These are phyloP conservation scores for Platyrinchus mystaceus DNA, from an alignment of 2,797 vertebrate genomes.

Conservation along the genomic window DNA sequence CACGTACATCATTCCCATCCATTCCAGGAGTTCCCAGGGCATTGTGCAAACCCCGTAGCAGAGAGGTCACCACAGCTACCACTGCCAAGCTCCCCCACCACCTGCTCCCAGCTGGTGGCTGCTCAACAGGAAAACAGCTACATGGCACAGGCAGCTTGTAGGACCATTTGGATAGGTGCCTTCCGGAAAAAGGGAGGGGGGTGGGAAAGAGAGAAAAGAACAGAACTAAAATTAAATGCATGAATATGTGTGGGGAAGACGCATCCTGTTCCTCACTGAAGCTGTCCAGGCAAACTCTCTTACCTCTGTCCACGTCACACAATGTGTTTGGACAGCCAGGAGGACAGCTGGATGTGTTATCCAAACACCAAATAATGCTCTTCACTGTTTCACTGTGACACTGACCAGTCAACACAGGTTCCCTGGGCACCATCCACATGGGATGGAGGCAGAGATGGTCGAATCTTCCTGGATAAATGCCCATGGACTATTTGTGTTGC, in stretches of 20 bases:
- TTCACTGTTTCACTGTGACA: neutral
- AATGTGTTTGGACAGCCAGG: neutral
- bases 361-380: neutral
- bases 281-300: neutral
- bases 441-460: neutral
- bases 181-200: neutral
- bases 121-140: neutral
- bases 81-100: neutral
- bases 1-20: neutral
- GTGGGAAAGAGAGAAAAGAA: neutral
- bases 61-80: neutral
- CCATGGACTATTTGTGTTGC: neutral
- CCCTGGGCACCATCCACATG: neutral
- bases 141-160: accelerated
- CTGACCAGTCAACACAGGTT: neutral
- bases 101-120: neutral
- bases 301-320: neutral
- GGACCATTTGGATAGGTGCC: neutral
- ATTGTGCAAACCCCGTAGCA: neutral
- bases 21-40: neutral
- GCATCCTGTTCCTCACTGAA: neutral
- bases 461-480: neutral
- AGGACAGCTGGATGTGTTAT: neutral
- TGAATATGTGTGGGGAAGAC: neutral
- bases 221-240: neutral